phyloP scores from a whole-genome alignment of 1,140 invertebrate genomes.

The Papilio dardanus region DNA sequence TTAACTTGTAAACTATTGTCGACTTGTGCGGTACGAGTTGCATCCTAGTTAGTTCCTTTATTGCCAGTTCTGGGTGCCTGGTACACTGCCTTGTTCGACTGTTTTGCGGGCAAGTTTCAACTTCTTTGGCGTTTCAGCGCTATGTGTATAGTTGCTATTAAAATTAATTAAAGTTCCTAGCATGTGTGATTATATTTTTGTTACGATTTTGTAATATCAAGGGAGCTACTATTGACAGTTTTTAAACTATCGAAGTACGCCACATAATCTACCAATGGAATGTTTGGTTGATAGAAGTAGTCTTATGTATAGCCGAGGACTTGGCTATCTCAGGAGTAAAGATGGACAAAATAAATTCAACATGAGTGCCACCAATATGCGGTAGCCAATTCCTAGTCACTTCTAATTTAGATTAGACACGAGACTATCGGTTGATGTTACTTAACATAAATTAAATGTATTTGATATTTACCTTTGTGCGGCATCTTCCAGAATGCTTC shows the following conservation, averaged over 20 bases:
- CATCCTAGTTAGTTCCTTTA: slow-evolving; percentile 48
- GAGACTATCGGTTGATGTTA: too few relatives aligned
- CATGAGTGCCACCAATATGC: too few relatives aligned
- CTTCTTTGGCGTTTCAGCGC: not conserved
- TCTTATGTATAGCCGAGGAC: too few relatives aligned
- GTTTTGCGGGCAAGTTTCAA: slow-evolving; percentile 21
- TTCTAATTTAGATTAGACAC: too few relatives aligned
- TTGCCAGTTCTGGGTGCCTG: slow-evolving; percentile 34
- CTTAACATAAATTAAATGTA: too few relatives aligned
- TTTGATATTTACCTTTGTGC: slow-evolving; percentile 83
- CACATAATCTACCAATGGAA: too few relatives aligned
- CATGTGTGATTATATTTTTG: not conserved
- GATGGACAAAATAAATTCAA: too few relatives aligned
- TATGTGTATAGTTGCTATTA: not conserved
- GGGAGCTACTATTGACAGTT: too few relatives aligned
- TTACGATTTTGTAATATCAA: not conserved
- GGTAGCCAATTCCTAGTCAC: too few relatives aligned
- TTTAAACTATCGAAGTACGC: too few relatives aligned
- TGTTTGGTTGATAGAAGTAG: too few relatives aligned
- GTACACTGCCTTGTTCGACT: slow-evolving; percentile 21
- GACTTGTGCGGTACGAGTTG: slow-evolving; percentile 45
- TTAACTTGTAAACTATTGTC: slow-evolving; percentile 44
- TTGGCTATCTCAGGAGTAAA: too few relatives aligned
- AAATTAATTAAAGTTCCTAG: not conserved
- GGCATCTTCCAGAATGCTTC: slow-evolving; percentile 88